Evolutionary conservation across 2,888 invertebrate genomes (phyloP).

Genomic region (Tinea semifulvella): DNA sequence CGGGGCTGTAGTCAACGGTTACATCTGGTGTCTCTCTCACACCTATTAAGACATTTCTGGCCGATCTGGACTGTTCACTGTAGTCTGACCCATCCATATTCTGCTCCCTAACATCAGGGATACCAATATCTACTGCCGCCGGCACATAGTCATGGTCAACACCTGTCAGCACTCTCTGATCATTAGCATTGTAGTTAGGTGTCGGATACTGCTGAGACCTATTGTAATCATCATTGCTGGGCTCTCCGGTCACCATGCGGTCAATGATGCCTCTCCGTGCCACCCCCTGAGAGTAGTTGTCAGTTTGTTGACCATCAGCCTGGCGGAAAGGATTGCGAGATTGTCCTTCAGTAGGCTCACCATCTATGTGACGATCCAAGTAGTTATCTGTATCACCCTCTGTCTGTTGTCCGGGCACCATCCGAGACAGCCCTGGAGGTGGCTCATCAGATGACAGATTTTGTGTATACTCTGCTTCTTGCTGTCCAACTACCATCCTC

Average conservation of each 20-base stretch:
- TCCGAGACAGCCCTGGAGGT: conserved; percentile 58
- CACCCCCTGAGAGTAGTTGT: background rate
- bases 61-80: no score
- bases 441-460: conserved; percentile 52
- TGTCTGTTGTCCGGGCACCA: conserved; percentile 62
- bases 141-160: conserved; percentile 52
- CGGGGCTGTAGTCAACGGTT: no score
- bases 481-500: conserved; percentile 73
- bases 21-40: no score
- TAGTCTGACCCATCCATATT: no score
- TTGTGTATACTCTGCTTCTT: conserved; percentile 61
- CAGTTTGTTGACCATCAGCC: conserved; percentile 50
- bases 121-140: conserved; percentile 47
- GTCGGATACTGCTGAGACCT: conserved; percentile 31
- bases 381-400: conserved; percentile 49
- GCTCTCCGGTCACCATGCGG: conserved; percentile 71
- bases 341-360: conserved; percentile 42
- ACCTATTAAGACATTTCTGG: no score
- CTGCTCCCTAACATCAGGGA: conserved; percentile 33
- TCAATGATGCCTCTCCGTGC: no score
- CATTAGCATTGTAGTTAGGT: conserved; percentile 45
- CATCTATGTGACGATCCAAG: conserved; percentile 53
- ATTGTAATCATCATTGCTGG: conserved; percentile 54
- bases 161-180: conserved; percentile 65
- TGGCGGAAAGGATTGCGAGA: conserved; percentile 43